These are phyloP conservation scores for Hartigia nigra DNA, from an alignment of 2,888 invertebrate genomes.

Conservation along the genomic window DNA sequence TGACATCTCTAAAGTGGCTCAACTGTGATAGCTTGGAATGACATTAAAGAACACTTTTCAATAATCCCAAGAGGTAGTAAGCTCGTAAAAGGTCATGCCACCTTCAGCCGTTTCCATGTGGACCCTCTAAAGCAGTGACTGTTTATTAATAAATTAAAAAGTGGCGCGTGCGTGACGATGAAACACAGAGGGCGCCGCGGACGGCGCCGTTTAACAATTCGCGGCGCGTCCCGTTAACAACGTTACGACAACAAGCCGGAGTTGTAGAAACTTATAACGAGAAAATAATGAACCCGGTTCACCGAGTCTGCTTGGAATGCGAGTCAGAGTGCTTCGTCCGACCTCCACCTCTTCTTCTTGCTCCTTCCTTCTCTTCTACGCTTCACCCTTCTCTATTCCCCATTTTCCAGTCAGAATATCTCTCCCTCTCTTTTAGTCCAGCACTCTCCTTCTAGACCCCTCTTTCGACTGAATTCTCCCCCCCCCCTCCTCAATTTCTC, in stretches of 20 bases:
- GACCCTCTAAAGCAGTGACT: slow-evolving; percentile 21
- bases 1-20: not conserved
- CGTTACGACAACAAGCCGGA: slow-evolving; percentile 64
- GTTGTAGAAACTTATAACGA: slow-evolving; percentile 65
- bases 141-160: slow-evolving; percentile 42
- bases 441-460: slow-evolving; percentile 12
- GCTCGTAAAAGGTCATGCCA: slow-evolving; percentile 19
- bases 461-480: not conserved
- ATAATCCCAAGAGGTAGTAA: slow-evolving; percentile 22
- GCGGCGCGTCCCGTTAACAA: slow-evolving; percentile 63
- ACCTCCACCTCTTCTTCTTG: slow-evolving; percentile 16
- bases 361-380: not conserved
- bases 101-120: slow-evolving; percentile 10
- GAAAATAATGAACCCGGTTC: slow-evolving; percentile 64
- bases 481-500: slow-evolving; percentile 13
- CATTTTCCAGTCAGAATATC: not conserved
- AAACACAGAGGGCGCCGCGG: slow-evolving; percentile 11
- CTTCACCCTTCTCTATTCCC: not conserved
- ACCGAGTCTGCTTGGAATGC: slow-evolving; percentile 62
- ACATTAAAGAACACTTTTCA: slow-evolving; percentile 15
- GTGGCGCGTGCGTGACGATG: slow-evolving; percentile 10
- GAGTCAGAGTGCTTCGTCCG: slow-evolving; percentile 45
- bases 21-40: not conserved
- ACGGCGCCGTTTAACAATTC: slow-evolving; percentile 58
- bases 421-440: slow-evolving; percentile 15